Base-by-base conservation (phyloP, 1,140 invertebrate species). In the Saccostrea glomerata region DNA sequence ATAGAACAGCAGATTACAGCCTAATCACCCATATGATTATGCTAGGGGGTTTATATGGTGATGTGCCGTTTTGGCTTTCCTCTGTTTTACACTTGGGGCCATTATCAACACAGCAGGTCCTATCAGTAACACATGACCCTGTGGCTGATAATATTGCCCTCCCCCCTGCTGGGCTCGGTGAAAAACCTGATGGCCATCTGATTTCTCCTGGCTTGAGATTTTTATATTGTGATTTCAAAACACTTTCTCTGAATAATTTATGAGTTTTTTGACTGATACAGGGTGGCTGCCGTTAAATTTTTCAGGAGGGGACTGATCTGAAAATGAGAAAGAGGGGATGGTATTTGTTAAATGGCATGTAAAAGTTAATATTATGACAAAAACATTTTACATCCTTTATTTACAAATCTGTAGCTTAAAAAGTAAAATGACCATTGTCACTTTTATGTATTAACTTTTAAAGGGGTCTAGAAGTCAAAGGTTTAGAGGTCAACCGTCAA, bases 1-100 rank as follows among this genome's bases (percentile, higher is more conserved):
- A 77, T 77, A 30, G 25, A 77, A 36, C 70, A 77, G 25, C 30
- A 30, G 70, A 77, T 77, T 77, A 77, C 70, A 77, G 30, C 70
- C 70, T 77, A 77, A 77, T 77, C 70, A 77, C 9, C 70, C 70
- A 23, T 30, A 25, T 36, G 23, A 77, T 77, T 77, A 73, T 25
- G n/a, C 66, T 20, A 6, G 66, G 66, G 66, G 25, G 23, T 73
- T 23, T 30, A 30, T 30, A 25, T 77, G 70, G 25, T 15, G 23
- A 12, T 77, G 70, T 77, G 60, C 60, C 9, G 25, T 77, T 63
- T 6, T 36, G 11, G 13, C 25, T 11, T 77, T 23, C 25, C 9
- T 25, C 25, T 77, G 25, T 15, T 77, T 77, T 36, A 30, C 70
- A 77, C 70, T 30, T 77, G 70, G 30, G 70, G 70, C 70, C 25